These are phyloP conservation scores for Bembecia ichneumoniformis DNA, from an alignment of 2,888 invertebrate species.

Conservation along the genomic window DNA sequence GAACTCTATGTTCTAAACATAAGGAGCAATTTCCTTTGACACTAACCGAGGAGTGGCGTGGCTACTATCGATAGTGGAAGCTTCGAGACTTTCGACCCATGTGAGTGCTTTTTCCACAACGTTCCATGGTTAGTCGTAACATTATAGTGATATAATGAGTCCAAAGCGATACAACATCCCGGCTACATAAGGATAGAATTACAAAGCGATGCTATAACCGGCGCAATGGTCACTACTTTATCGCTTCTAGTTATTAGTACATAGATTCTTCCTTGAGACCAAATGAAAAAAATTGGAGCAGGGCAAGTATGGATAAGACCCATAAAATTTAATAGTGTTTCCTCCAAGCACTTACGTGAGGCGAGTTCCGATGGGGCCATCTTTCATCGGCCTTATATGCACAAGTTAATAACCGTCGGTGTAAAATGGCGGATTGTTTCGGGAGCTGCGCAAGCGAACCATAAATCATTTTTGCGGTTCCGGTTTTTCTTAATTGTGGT, in stretches of 20 bases:
- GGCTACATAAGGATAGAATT: too few species aligned
- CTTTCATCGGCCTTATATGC: slow-evolving; percentile 9
- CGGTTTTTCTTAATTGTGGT: slow-evolving; percentile 3
- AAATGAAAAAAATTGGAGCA: slow-evolving; percentile 64
- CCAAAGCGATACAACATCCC: too few species aligned
- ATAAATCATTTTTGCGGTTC: slow-evolving; percentile 24
- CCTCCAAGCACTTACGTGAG: slow-evolving; percentile 61
- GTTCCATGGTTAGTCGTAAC: too few species aligned
- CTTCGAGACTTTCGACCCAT: too few species aligned
- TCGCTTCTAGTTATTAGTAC: neutral
- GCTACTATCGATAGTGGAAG: too few species aligned
- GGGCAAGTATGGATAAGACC: slow-evolving; percentile 62
- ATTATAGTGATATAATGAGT: too few species aligned
- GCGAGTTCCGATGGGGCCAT: slow-evolving; percentile 43
- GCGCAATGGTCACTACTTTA: too few species aligned
- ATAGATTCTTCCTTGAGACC: slow-evolving; percentile 6
- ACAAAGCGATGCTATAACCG: too few species aligned
- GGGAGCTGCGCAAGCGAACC: slow-evolving; percentile 17
- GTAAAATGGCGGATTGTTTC: slow-evolving; percentile 31
- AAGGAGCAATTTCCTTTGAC: too few species aligned
- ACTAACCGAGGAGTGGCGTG: too few species aligned
- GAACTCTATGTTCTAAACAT: too few species aligned
- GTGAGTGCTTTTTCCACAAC: too few species aligned
- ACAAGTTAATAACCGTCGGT: slow-evolving; percentile 37
- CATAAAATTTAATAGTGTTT: slow-evolving; percentile 70